Evolutionary conservation across 1,140 invertebrate genomes (phyloP).

Genomic region (Saccostrea cuccullata): DNA sequence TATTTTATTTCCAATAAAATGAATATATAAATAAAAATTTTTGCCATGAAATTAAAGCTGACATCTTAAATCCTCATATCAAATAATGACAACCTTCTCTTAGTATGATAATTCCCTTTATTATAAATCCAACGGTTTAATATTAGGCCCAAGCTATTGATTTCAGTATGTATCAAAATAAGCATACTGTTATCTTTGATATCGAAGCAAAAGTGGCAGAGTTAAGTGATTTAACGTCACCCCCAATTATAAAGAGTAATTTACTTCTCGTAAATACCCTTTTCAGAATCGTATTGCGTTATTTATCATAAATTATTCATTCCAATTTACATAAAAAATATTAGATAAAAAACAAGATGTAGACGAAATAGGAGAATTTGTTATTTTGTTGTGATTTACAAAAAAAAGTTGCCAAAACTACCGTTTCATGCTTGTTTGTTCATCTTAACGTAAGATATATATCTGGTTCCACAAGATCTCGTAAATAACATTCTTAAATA

Average conservation of each 20-base stretch:
- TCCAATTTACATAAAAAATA: conserved; percentile 11
- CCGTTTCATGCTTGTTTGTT: not conserved
- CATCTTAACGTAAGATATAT: not conserved
- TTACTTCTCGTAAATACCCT: not conserved
- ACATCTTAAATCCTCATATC: not conserved
- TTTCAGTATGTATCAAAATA: not conserved
- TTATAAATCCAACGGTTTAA: conserved; percentile 16
- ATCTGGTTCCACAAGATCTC: conserved; percentile 2
- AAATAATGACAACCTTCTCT: not conserved
- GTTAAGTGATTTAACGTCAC: not conserved
- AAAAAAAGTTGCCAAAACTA: conserved; percentile 13
- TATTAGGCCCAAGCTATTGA: not conserved
- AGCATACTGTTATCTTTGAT: not conserved
- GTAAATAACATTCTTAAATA: not conserved
- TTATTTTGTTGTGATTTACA: conserved; percentile 21
- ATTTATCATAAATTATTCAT: conserved; percentile 38
- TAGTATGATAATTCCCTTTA: not conserved
- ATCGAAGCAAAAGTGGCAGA: not conserved
- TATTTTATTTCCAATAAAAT: not conserved
- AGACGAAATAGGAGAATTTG: conserved; percentile 10
- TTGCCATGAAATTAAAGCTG: not conserved
- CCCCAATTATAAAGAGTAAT: not conserved
- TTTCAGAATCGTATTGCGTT: not conserved
- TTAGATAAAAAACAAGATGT: not conserved
- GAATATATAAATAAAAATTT: not conserved